phyloP scores from a whole-genome alignment of 1,140 invertebrate species.

The Batillaria attramentaria region DNA sequence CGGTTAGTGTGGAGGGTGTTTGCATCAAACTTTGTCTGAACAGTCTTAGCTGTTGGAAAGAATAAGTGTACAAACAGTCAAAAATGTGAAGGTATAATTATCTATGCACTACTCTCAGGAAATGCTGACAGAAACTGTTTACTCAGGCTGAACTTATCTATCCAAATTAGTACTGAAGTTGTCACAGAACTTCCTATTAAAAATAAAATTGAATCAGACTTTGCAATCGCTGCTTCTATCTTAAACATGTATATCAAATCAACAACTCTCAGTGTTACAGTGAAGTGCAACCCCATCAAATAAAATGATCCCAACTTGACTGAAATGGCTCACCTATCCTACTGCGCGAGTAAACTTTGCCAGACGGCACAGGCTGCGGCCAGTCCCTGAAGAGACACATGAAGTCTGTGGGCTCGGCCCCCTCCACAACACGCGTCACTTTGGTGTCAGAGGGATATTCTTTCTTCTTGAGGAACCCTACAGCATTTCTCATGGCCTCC shows the following conservation, averaged over 20 bases:
- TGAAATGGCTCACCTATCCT: constrained; percentile 59
- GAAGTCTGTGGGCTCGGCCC: constrained; percentile 89
- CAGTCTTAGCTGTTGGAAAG: constrained; percentile 75
- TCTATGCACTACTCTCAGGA: too few species aligned
- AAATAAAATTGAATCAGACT: not conserved
- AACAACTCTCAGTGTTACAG: not conserved
- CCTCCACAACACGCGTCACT: constrained; percentile 86
- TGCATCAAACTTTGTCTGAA: constrained; percentile 81
- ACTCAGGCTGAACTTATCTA: too few species aligned
- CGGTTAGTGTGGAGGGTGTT: constrained; percentile 77
- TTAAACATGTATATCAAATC: constrained; percentile 8
- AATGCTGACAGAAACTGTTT: too few species aligned
- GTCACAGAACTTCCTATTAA: too few species aligned
- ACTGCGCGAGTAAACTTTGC: constrained; percentile 65
- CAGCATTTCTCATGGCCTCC: constrained; percentile 87
- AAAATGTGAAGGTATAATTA: too few species aligned
- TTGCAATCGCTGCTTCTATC: not conserved
- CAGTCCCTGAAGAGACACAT: constrained; percentile 86
- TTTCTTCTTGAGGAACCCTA: constrained; percentile 92
- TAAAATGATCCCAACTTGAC: not conserved
- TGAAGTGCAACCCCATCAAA: not conserved
- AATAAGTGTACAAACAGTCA: too few species aligned
- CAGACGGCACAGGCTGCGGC: constrained; percentile 71
- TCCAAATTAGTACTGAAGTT: too few species aligned
- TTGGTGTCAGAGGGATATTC: constrained; percentile 82